Evolutionary conservation across 2,888 invertebrate genomes (phyloP).

Genomic region (Stenodera caucasica): DNA sequence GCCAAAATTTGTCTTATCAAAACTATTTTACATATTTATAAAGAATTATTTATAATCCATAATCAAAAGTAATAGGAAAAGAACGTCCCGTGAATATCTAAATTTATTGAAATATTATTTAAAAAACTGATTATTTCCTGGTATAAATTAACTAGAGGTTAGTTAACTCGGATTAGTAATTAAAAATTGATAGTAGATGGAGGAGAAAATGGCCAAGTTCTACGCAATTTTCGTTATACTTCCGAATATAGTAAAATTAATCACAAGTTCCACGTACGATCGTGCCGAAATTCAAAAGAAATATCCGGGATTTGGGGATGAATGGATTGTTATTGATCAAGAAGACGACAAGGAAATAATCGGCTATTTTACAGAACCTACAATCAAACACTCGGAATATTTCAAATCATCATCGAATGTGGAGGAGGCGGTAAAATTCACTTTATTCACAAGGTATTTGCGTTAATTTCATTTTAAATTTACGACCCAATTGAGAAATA

Average conservation of each 20-base stretch:
- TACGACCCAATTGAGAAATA: not conserved
- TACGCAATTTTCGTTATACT: not conserved
- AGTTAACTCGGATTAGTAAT: not conserved
- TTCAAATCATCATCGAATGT: conserved; percentile 29
- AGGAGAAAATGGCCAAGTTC: not conserved
- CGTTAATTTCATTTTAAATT: not conserved
- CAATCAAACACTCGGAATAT: conserved; percentile 18
- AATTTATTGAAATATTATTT: conserved; percentile 1
- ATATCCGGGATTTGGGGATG: conserved; percentile 53
- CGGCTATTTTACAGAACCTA: not conserved
- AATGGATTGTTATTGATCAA: conserved; percentile 58
- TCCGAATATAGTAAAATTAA: not conserved
- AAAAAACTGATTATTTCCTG: not conserved
- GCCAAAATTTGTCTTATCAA: conserved; percentile 1
- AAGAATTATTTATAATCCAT: not conserved
- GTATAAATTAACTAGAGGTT: not conserved
- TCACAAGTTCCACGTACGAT: not conserved
- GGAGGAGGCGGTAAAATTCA: conserved; percentile 55
- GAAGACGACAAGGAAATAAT: conserved; percentile 53
- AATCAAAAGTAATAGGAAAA: not conserved
- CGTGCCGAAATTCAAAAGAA: conserved; percentile 17
- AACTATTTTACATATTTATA: not conserved
- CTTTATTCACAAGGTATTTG: conserved; percentile 54
- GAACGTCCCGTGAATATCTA: not conserved
- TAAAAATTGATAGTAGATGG: not conserved